phyloP scores from a whole-genome alignment of 2,113 vertebrate species.

The Hemiscyllium ocellatum region DNA sequence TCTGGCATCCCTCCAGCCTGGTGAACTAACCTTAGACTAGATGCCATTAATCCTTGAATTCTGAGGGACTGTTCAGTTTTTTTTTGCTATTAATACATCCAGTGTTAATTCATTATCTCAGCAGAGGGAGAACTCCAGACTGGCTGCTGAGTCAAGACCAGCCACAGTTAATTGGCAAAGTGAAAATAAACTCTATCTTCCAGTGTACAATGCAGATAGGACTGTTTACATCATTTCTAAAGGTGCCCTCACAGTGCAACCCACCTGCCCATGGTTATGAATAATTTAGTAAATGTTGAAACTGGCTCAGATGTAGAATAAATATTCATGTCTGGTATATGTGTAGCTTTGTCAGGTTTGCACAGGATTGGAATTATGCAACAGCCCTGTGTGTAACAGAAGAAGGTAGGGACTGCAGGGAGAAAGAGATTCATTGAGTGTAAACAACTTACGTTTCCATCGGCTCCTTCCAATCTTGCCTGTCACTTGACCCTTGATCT shows the following conservation, averaged over 20 bases:
- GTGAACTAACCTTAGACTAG: not conserved
- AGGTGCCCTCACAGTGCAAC: not conserved
- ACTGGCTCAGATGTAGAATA: not conserved
- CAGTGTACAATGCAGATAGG: not conserved
- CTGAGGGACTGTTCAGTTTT: not conserved
- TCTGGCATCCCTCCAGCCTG: not conserved
- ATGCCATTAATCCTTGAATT: not conserved
- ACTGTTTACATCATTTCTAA: not conserved
- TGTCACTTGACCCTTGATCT: conserved; percentile 27
- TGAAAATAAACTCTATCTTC: not conserved
- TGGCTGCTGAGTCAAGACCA: not conserved
- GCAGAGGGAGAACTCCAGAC: not conserved
- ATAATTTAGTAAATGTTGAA: not conserved
- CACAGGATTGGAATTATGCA: not conserved
- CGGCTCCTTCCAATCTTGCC: not conserved
- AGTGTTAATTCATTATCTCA: not conserved
- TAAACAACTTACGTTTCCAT: conserved; percentile 3
- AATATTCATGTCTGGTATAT: not conserved
- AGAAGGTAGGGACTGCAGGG: not conserved
- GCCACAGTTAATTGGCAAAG: not conserved
- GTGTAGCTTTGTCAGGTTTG: not conserved
- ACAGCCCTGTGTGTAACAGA: not conserved
- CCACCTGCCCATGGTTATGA: not conserved
- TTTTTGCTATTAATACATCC: not conserved
- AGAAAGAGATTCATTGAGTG: not conserved